Evolutionary conservation across 2,113 vertebrate genomes (phyloP), one percentile per base, ranked within the genome.

Genomic region (Pelecanoides urinatrix): DNA sequence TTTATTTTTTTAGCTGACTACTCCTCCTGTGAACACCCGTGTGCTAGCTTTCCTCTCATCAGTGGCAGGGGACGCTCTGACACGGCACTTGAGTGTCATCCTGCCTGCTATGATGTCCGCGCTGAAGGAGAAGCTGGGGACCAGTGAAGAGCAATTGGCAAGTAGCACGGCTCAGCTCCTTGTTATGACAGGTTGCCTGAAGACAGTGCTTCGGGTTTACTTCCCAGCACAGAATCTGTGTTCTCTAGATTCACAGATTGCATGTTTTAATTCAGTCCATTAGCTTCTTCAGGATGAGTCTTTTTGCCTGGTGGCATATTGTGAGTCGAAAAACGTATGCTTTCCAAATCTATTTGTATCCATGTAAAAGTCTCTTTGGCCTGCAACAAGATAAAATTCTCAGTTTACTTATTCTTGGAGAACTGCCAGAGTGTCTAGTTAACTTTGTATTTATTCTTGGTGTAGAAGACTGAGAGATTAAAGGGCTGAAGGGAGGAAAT

Each of bases 41-140:
- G 99, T 99, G 36, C 98, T 99, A 79, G 99, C 99, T 85, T 99
- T 99, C 98, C 98, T 99, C 53, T 99, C 99, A 0, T 98, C 99
- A 2, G 99, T 99, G 97, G 99, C 99, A 7, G 99, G 99, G 26
- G 99, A 99, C 0, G 99, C 99, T 73, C 98, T 99, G 94, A 99
- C 99, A 4, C 98, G 99, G 38, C 99, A 99, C 95, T 98, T 99
- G 15, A 98, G 98, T 2, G 99, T 99, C 90, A 99, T 99, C 95
- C 98, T 99, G 50, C 99, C 99, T 4, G 99, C 99, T 5, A 98
- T 99, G 88, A 99, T 99, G 96, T 98, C 98, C 78, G 99, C 99
- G 2, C 98, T 99, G 67, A 99, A 99, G 95, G 98, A 98, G 92
- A 99, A 99, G 91, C 98, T 99, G 27, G 99, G 98, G 86, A 99